These are phyloP conservation scores for Fopius arisanus DNA, from an alignment of 1,140 invertebrate species.

Conservation along the genomic window DNA sequence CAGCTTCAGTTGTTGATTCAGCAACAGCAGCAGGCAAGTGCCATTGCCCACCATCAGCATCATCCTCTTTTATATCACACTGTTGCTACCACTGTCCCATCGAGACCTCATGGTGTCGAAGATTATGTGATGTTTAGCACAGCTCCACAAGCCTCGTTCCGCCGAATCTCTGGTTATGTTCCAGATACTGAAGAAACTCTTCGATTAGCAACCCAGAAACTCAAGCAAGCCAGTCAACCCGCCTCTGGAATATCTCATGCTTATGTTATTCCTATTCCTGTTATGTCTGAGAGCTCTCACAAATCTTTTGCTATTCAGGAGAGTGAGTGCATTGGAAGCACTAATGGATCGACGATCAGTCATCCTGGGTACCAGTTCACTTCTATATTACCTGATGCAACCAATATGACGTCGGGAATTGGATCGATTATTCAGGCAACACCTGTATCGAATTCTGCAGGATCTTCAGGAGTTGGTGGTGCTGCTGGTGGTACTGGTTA, in stretches of 20 bases:
- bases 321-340: constrained; percentile 38
- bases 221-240: constrained; percentile 51
- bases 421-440: constrained; percentile 33
- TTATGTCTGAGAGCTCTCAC: constrained; percentile 56
- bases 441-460: constrained; percentile 38
- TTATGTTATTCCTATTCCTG: constrained; percentile 61
- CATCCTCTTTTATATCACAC: constrained; percentile 61
- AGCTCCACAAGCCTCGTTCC: constrained; percentile 58
- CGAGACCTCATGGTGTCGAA: constrained; percentile 52
- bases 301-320: constrained; percentile 36
- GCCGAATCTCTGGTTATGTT: constrained; percentile 54
- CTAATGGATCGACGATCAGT: constrained; percentile 40
- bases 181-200: constrained; percentile 61
- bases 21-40: constrained; percentile 60
- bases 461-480: constrained; percentile 31
- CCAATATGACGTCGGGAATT: constrained; percentile 9
- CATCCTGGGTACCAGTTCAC: constrained; percentile 51
- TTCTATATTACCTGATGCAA: constrained; percentile 10
- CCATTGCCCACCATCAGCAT: constrained; percentile 58
- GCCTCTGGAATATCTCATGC: constrained; percentile 51
- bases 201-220: constrained; percentile 59
- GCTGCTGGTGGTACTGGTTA: constrained; percentile 40
- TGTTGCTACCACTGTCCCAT: constrained; percentile 51
- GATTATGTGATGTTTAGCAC: constrained; percentile 63
- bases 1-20: constrained; percentile 60